These are phyloP conservation scores for Orchesella flavescens DNA, from an alignment of 2,888 invertebrate species.

Conservation along the genomic window DNA sequence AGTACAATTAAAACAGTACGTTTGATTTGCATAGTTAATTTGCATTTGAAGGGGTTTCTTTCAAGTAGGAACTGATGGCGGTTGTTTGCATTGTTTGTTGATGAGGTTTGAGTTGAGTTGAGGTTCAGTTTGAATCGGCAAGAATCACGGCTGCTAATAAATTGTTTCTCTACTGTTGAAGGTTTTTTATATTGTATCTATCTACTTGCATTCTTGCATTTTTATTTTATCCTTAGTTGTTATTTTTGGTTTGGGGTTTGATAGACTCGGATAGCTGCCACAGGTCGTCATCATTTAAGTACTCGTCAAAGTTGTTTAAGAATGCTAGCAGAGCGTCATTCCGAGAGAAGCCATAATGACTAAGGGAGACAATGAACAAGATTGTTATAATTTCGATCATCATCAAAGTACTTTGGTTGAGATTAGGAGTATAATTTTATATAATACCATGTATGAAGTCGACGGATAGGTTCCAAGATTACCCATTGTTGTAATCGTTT, in stretches of 20 bases:
- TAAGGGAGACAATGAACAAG: slow-evolving; percentile 75
- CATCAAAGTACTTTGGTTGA: slow-evolving; percentile 40
- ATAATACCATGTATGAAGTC: slow-evolving; percentile 90
- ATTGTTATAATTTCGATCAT: not conserved
- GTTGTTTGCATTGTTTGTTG: slow-evolving; percentile 12
- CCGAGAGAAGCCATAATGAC: slow-evolving; percentile 93
- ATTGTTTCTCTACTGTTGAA: not conserved
- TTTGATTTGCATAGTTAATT: not conserved
- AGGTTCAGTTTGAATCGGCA: not conserved
- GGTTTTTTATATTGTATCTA: too few species aligned
- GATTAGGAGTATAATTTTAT: not conserved
- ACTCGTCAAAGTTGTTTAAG: slow-evolving; percentile 97
- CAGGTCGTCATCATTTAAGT: slow-evolving; percentile 96
- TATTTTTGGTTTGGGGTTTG: slow-evolving; percentile 85
- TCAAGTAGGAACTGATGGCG: slow-evolving; percentile 27
- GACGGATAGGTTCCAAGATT: slow-evolving; percentile 97
- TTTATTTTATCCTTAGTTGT: too few species aligned
- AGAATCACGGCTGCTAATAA: not conserved
- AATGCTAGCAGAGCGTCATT: slow-evolving; percentile 94
- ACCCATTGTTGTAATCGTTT: slow-evolving; percentile 99
- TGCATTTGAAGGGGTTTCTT: not conserved
- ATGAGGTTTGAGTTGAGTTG: not conserved
- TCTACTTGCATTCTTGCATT: too few species aligned
- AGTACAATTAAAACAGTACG: not conserved
- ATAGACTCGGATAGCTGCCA: slow-evolving; percentile 98